Evolutionary conservation across 30 jellyfish, hydroid and myxozoan species (phyloP).

Genomic region (Chrysaora quinquecirrha): DNA sequence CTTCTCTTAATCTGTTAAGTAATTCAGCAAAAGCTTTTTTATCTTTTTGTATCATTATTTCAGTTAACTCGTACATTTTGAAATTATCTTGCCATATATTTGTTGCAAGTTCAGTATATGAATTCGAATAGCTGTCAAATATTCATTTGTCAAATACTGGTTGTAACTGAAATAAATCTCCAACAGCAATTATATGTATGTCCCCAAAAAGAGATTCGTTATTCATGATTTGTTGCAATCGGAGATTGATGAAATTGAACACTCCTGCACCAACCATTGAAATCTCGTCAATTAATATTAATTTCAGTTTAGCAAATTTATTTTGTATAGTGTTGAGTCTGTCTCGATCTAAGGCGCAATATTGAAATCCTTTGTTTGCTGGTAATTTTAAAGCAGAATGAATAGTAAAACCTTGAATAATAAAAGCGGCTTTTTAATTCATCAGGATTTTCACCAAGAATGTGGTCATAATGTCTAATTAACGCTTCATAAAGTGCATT

Average conservation of each 20-base stretch:
- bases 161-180: neutral
- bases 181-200: constrained; percentile 8
- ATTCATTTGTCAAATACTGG: neutral
- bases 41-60: neutral
- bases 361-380: constrained; percentile 10
- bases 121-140: neutral
- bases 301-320: neutral
- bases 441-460: too few species aligned
- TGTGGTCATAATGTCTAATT: too few species aligned
- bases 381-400: neutral
- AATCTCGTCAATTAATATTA: constrained; percentile 33
- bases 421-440: neutral
- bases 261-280: constrained; percentile 37
- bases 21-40: neutral
- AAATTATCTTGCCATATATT: constrained; percentile 15
- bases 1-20: neutral
- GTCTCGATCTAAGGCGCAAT: constrained; percentile 4
- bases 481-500: too few species aligned
- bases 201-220: constrained; percentile 8
- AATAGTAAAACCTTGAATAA: neutral
- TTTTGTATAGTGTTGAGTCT: constrained; percentile 11
- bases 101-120: constrained; percentile 5
- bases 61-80: constrained; percentile 7
- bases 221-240: constrained; percentile 26
- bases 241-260: neutral